phyloP scores from a whole-genome alignment of 2,888 invertebrate species.

The Rapana venosa region DNA sequence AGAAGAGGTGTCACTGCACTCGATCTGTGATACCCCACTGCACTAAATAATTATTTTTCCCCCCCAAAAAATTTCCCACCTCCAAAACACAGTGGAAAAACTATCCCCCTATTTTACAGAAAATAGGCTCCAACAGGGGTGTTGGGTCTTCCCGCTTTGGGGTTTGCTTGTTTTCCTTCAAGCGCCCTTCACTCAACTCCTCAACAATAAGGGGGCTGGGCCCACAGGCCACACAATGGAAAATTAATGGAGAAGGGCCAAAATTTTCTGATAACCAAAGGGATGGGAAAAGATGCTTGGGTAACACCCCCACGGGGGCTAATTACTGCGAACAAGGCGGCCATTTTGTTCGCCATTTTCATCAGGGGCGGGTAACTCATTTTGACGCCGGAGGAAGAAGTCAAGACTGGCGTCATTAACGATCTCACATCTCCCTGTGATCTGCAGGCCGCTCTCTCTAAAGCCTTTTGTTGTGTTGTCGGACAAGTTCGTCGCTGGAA shows the following conservation, averaged over 20 bases:
- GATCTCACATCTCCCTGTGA: not conserved
- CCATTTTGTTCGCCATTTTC: not conserved
- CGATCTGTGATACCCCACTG: too few relatives aligned
- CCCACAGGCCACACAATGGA: not conserved
- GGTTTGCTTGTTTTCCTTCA: too few relatives aligned
- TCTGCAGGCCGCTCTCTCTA: not conserved
- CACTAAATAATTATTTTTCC: too few relatives aligned
- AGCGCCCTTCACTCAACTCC: not conserved
- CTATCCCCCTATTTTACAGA: too few relatives aligned
- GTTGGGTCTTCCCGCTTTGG: too few relatives aligned
- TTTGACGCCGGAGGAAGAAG: not conserved
- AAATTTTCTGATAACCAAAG: not conserved
- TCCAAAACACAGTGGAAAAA: too few relatives aligned
- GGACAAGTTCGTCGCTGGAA: not conserved
- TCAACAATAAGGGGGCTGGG: not conserved
- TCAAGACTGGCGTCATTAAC: slow-evolving; percentile 9
- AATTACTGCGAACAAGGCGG: slow-evolving; percentile 1
- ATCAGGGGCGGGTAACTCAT: not conserved
- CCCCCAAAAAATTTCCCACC: too few relatives aligned
- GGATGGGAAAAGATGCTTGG: too few relatives aligned
- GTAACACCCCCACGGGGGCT: not conserved
- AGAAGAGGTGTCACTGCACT: too few relatives aligned
- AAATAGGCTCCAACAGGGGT: too few relatives aligned
- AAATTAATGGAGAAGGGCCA: not conserved
- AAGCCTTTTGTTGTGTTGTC: slow-evolving; percentile 19